Evolutionary conservation across 2,888 invertebrate genomes (phyloP).

Genomic region (Stictocephala bisonia): DNA sequence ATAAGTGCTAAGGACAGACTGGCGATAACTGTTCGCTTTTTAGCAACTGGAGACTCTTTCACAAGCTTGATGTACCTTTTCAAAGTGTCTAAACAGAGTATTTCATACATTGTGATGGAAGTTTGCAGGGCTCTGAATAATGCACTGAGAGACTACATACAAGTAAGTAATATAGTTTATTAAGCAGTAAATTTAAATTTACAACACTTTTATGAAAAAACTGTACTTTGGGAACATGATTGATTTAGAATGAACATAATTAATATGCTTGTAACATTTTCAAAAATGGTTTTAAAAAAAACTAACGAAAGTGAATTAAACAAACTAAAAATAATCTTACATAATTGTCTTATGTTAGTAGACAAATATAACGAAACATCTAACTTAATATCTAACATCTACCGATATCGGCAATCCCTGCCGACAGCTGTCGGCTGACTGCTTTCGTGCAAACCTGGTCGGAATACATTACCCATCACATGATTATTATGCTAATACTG

Average conservation of each 20-base stretch:
- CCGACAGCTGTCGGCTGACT: no score
- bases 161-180: conserved; percentile 10
- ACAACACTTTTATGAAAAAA: conserved; percentile 21
- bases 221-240: not conserved
- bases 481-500: conserved; percentile 10
- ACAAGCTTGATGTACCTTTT: conserved; percentile 13
- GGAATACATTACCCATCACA: conserved; percentile 10
- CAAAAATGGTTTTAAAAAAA: conserved; percentile 9
- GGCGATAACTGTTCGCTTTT: conserved; percentile 9
- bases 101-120: conserved; percentile 13
- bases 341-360: conserved; percentile 1
- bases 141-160: conserved; percentile 13
- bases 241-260: not conserved
- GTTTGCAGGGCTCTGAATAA: conserved; percentile 13
- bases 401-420: no score
- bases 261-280: not conserved
- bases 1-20: conserved; percentile 13
- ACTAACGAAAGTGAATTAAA: conserved; percentile 9
- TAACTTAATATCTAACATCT: no score
- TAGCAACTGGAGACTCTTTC: conserved; percentile 8
- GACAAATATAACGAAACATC: conserved; percentile 9
- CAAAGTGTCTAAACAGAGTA: conserved; percentile 13
- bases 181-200: conserved; percentile 13
- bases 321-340: conserved; percentile 13
- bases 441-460: conserved; percentile 30